A percentile compares a stretch with the other conserved stretches of the same genome.
phyloP scores from a whole-genome alignment of 1,140 invertebrate species.

The Spodoptera frugiperda region DNA sequence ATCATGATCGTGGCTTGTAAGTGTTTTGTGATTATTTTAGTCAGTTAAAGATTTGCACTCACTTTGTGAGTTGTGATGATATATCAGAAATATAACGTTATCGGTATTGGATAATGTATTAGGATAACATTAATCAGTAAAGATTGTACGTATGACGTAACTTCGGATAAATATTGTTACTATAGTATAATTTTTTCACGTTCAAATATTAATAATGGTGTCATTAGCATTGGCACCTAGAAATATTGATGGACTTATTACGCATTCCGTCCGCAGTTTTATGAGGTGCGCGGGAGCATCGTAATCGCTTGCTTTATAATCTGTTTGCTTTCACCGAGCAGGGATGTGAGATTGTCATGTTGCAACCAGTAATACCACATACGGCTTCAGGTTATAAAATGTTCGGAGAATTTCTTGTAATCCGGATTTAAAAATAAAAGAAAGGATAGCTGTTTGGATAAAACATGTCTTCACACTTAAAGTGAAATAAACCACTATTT shows the following conservation, averaged over 20 bases:
- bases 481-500: no score
- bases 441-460: background rate
- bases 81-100: background rate
- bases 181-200: background rate
- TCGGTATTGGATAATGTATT: slow-evolving; percentile 14
- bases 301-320: slow-evolving; percentile 63
- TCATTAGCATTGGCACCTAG: background rate
- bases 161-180: background rate
- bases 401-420: slow-evolving; percentile 1
- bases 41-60: no score
- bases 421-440: slow-evolving; percentile 2
- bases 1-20: slow-evolving; percentile 12
- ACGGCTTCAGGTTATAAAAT: background rate
- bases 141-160: background rate
- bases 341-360: slow-evolving; percentile 58
- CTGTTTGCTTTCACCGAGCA: slow-evolving; percentile 76
- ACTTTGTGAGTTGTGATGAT: background rate
- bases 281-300: slow-evolving; percentile 40
- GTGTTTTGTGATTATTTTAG: background rate
- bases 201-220: slow-evolving; percentile 29
- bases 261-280: slow-evolving; percentile 24
- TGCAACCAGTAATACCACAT: slow-evolving; percentile 53
- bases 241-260: slow-evolving; percentile 28
- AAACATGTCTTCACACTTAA: background rate
- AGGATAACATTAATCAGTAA: slow-evolving; percentile 20